These are phyloP conservation scores for Hydra vulgaris DNA, from an alignment of 30 jellyfish, hydroid and myxozoan species.

Conservation along the genomic window DNA sequence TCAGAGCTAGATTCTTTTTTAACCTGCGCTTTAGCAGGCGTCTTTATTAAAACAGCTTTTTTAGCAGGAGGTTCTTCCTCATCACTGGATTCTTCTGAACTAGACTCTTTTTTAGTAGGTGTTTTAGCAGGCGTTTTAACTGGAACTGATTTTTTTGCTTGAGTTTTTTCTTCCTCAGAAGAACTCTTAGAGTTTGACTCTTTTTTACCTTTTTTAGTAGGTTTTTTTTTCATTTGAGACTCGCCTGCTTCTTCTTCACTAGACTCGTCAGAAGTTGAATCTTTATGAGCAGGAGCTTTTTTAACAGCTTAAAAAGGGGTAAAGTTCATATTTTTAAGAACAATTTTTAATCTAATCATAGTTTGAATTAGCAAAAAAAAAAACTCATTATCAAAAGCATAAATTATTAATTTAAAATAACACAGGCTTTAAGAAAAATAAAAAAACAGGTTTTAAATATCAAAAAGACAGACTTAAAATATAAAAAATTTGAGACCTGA, in stretches of 20 bases:
- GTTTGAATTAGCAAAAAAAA: too few species aligned
- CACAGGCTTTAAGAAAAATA: too few species aligned
- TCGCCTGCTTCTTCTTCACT: slow-evolving; percentile 38
- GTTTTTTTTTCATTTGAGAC: neutral
- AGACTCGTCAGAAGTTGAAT: neutral
- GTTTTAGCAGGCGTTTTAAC: too few species aligned
- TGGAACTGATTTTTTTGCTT: neutral
- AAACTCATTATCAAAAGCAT: too few species aligned
- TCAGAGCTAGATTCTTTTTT: slow-evolving; percentile 39
- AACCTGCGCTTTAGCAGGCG: neutral
- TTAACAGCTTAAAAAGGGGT: too few species aligned
- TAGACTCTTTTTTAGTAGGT: slow-evolving; percentile 18
- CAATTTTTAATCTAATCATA: too few species aligned
- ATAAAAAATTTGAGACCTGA: too few species aligned
- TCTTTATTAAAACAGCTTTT: neutral
- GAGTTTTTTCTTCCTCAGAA: slow-evolving; percentile 1
- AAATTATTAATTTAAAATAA: too few species aligned
- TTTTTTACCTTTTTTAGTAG: slow-evolving; percentile 4
- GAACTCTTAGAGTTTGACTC: slow-evolving; percentile 14
- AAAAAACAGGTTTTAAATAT: too few species aligned
- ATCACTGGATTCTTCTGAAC: slow-evolving; percentile 20
- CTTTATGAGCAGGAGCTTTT: neutral
- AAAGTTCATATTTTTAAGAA: too few species aligned
- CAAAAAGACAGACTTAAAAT: too few species aligned
- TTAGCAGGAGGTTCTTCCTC: neutral